Evolutionary conservation across 2,888 invertebrate genomes (phyloP).

Genomic region (Stenchaetothrips biformis): DNA sequence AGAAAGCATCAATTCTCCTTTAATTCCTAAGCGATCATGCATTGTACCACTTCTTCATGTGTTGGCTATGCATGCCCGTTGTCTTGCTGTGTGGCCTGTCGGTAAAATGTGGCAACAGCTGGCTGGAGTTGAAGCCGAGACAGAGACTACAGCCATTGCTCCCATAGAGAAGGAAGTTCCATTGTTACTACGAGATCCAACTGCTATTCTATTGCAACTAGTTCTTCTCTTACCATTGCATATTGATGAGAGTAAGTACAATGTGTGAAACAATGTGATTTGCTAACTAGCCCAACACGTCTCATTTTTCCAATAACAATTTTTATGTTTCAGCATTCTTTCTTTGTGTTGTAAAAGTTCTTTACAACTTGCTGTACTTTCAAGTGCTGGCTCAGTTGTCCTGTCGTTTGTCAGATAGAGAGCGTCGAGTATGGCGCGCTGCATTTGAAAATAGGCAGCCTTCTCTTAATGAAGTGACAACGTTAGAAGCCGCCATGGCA

Average conservation of each 20-base stretch:
- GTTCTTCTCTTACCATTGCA: constrained; percentile 78
- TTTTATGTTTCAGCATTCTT: constrained; percentile 67
- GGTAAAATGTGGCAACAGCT: constrained; percentile 57
- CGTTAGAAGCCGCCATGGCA: constrained; percentile 46
- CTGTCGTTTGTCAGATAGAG: constrained; percentile 60
- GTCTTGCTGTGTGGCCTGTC: constrained; percentile 59
- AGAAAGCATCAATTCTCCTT: constrained; percentile 45
- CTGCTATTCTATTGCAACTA: constrained; percentile 79
- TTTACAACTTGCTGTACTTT: constrained; percentile 85
- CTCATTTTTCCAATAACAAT: neutral
- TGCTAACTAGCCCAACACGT: neutral
- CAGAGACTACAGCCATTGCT: constrained; percentile 43
- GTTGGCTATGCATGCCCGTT: constrained; percentile 76
- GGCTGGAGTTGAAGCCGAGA: constrained; percentile 46
- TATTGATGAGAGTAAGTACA: constrained; percentile 73
- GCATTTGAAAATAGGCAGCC: constrained; percentile 3
- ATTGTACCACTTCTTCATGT: constrained; percentile 86
- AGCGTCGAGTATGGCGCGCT: constrained; percentile 49
- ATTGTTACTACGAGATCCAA: constrained; percentile 78
- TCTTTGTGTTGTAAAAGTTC: constrained; percentile 76
- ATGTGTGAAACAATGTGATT: neutral
- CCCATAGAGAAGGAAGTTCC: constrained; percentile 62
- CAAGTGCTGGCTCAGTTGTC: constrained; percentile 80
- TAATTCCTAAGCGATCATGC: constrained; percentile 72
- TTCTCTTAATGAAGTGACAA: constrained; percentile 40